Evolutionary conservation across 2,888 invertebrate species (phyloP), one percentile per base, ranked within the genome.

Genomic region (Apodemia mormo): DNA sequence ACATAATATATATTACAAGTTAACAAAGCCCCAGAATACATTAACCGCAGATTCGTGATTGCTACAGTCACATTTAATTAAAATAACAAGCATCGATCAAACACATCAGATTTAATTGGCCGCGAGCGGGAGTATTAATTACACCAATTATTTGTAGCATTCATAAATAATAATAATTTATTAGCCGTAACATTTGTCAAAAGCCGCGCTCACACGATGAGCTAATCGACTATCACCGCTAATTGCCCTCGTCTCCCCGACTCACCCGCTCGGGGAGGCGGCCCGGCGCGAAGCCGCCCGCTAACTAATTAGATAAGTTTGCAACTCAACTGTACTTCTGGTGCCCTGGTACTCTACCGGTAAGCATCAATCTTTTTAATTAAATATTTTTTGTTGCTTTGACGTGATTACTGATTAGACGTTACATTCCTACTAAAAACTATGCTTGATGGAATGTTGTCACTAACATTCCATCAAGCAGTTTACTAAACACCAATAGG

Each of bases 221-320:
- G 90, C 92, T 93, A 92, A 93, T 93, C 93, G 92, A 92, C 91
- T 92, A 93, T 93, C 92, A 93, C 93, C 92, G 88, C 92, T 93
- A 93, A 93, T 93, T 93, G 92, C 90, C 86, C 84, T 83, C 84
- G 82, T 78, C 84, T 78, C 74, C 77, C 72, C 71, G 70, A 65
- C 78, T 78, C 74, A 78, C 76, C 80, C 74, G 72, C 74, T 67
- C 75, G 70, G 70, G 72, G 72, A 68, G 76, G 73, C 73, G 72
- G 76, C 76, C 78, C 76, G 58, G 76, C 79, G 77, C 73, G 75
- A 76, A 72, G 65, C 73, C 80, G 84, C 74, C 83, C 85, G 84
- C 87, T 81, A 88, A 92, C 92, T 93, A 93, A 93, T 93, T 93
- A 93, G 92, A 92, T 93, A 93, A 93, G 91, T 93, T 93, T 90